Conservation (phyloP, 2,797 vertebrate genomes). For the Phrynocephalus guinanensis region DNA sequence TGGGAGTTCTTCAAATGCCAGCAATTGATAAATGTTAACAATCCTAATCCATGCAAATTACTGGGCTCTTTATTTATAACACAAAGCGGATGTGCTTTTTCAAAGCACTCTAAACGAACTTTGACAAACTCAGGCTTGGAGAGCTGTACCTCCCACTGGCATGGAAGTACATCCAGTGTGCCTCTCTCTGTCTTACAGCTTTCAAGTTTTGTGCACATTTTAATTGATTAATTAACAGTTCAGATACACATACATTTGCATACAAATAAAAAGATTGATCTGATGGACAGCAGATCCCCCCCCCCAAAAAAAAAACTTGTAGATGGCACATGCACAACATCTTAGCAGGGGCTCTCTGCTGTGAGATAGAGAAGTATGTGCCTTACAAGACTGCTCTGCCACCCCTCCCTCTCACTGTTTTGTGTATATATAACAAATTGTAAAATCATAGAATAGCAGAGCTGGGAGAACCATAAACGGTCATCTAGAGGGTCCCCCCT, state of each 20-base stretch:
- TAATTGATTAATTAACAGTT: neutral
- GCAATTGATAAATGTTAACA: conserved; percentile 92
- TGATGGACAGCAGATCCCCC: neutral
- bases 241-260: neutral
- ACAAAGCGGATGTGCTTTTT: conserved; percentile 83
- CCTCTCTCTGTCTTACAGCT: conserved; percentile 74
- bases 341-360: neutral
- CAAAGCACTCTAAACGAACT: conserved; percentile 75
- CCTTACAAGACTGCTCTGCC: neutral
- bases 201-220: conserved; percentile 71
- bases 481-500: too few species aligned
- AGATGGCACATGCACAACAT: neutral
- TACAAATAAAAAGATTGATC: too few species aligned
- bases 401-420: too few species aligned
- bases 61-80: conserved; percentile 88
- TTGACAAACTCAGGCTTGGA: conserved; percentile 75
- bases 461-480: too few species aligned
- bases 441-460: too few species aligned
- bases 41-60: conserved; percentile 92
- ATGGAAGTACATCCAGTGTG: neutral
- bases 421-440: too few species aligned
- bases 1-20: conserved; percentile 87
- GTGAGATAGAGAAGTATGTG: neutral
- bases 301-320: too few species aligned
- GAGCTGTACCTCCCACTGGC: conserved; percentile 70